Base-by-base conservation (phyloP, 2,113 vertebrate species). In the Strix aluco region DNA sequence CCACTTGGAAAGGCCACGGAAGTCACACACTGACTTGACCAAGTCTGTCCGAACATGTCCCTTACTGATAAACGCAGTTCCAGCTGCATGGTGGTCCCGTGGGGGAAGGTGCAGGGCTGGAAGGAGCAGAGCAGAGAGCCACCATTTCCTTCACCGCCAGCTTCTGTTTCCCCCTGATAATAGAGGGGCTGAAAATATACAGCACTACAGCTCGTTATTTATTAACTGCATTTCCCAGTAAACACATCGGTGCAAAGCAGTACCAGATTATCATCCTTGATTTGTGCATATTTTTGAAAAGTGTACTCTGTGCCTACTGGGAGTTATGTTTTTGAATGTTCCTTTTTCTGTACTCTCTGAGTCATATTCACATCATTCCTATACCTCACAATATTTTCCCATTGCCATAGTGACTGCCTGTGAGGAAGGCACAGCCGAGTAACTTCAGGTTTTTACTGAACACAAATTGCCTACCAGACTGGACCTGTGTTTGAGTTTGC, bases 311-410 rank as follows among this genome's bases (percentile, higher is more conserved):
- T 86, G 86, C 79, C 97, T 93, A 2, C 74, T 71, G 97, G 94
- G 96, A 98, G 59, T 88, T 88, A 65, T 49, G 18, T 55, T 92
- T 98, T 96, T 97, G 97, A 97, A 89, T 55, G 80, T 96, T 81
- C 90, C 84, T 93, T 95, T 96, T 65, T 96, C 95, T 87, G 95
- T 74, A 51, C 79, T 90, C 90, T 96, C 97, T 98, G 97, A 98
- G 95, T 98, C 98, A 98, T 97, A 92, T 96, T 97, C 97, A 93
- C 97, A 96, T 96, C 97, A 98, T 98, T 98, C 97, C 97, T 96
- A 83, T 74, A 88, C 88, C 46, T 83, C 97, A 98, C 94, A 98
- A 98, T 98, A 98, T 98, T 98, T 98, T 97, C 74, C 96, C 91
- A 97, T 98, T 90, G 59, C 97, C 97, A 98, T 98, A 97, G 98